Percentiles rank a stretch among this genome's conserved stretches.
These are phyloP conservation scores for Felis catus DNA, from an alignment of 2,113 vertebrate genomes.

Conservation along the genomic window F.catus_Fca126_mat1.0 CM031412.1:190578501-190579000, in stretches of 20 bases:
- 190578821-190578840: too few relatives aligned
- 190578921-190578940: not conserved
- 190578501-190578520: not conserved
- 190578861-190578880: not conserved
- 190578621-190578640: not conserved
- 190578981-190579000: not conserved
- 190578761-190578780: not conserved
- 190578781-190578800: not conserved
- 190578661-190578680: not conserved
- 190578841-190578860: not conserved
- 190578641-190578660: not conserved
- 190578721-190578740: not conserved
- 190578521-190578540: not conserved
- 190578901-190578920: not conserved
- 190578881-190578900: not conserved
- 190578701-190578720: not conserved
- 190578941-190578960: not conserved
- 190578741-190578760: not conserved
- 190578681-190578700: not conserved
- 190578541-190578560: not conserved
- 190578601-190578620: not conserved
- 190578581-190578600: not conserved
- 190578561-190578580: not conserved
- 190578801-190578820: not conserved
- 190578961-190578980: not conserved